phyloP scores from a whole-genome alignment of 2,888 invertebrate genomes.

The Sarcophaga subvicina region DNA sequence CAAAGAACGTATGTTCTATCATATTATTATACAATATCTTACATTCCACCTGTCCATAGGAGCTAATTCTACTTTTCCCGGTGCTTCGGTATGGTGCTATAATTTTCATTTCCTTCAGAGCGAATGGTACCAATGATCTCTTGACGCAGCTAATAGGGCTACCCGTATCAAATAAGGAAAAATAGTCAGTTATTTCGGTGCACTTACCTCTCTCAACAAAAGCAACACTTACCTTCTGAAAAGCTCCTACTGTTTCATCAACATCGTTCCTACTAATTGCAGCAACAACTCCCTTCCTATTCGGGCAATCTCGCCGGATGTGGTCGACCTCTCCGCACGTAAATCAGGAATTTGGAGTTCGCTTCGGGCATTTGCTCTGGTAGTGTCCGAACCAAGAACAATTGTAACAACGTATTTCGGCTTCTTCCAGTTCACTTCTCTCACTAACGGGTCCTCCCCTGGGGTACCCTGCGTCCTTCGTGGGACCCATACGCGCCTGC shows the following conservation, averaged over 20 bases:
- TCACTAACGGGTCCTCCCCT: conserved; percentile 36
- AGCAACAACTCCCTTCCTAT: conserved; percentile 4
- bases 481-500: background rate
- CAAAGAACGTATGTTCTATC: too few species aligned
- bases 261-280: background rate
- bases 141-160: too few species aligned
- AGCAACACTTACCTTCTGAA: background rate
- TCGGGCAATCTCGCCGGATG: background rate
- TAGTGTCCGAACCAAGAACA: too few species aligned
- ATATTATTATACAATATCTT: too few species aligned
- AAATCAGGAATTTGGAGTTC: conserved; percentile 31
- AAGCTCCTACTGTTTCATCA: background rate
- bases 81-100: conserved; percentile 14
- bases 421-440: conserved; percentile 10
- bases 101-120: background rate
- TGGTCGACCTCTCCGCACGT: conserved; percentile 42
- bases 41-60: background rate
- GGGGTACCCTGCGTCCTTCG: conserved; percentile 7
- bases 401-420: too few species aligned
- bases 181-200: background rate
- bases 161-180: conserved; percentile 36
- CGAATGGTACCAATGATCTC: too few species aligned
- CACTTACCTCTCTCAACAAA: too few species aligned
- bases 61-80: conserved; percentile 16
- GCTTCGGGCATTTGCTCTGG: background rate